A percentile compares a stretch with the other conserved stretches of the same genome.
Conservation (phyloP, 2,113 vertebrate species). For the Oncorhynchus gorbuscha region DNA sequence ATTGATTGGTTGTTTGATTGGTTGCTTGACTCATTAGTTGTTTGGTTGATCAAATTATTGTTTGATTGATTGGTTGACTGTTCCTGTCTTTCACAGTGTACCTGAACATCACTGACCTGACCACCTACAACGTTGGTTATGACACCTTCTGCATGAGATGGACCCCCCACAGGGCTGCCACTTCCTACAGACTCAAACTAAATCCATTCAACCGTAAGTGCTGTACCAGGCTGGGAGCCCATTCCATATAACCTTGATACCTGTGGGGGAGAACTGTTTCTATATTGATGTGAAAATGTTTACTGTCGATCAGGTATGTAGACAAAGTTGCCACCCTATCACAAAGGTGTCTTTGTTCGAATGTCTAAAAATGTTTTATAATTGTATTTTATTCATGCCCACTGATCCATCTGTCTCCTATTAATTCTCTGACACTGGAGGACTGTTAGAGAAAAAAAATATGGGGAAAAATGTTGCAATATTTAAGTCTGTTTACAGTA, state of each 20-base stretch:
- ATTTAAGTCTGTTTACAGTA: slow-evolving; percentile 7
- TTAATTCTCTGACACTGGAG: neutral
- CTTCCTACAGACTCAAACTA: slow-evolving; percentile 92
- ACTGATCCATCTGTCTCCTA: slow-evolving; percentile 21
- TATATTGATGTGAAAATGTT: too few relatives aligned
- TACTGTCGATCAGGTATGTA: neutral
- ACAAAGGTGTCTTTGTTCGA: neutral
- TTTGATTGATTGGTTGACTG: neutral
- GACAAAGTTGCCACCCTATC: neutral
- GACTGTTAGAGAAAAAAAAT: slow-evolving; percentile 1
- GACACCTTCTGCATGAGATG: slow-evolving; percentile 89
- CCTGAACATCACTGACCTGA: slow-evolving; percentile 91
- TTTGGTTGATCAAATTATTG: neutral
- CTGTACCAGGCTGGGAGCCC: neutral
- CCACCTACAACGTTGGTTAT: slow-evolving; percentile 85
- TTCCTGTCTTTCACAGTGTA: slow-evolving; percentile 76
- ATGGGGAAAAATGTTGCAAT: slow-evolving; percentile 4
- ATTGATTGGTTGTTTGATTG: neutral
- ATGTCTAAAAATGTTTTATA: neutral
- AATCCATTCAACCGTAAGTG: slow-evolving; percentile 84
- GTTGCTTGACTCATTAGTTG: neutral
- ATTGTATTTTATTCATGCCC: slow-evolving; percentile 1
- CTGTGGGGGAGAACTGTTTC: too few relatives aligned
- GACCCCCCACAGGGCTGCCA: slow-evolving; percentile 89
- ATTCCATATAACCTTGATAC: too few relatives aligned